These are phyloP conservation scores for Saguinus midas DNA, from an alignment of 2,113 vertebrate species.

Conservation along the genomic window DNA sequence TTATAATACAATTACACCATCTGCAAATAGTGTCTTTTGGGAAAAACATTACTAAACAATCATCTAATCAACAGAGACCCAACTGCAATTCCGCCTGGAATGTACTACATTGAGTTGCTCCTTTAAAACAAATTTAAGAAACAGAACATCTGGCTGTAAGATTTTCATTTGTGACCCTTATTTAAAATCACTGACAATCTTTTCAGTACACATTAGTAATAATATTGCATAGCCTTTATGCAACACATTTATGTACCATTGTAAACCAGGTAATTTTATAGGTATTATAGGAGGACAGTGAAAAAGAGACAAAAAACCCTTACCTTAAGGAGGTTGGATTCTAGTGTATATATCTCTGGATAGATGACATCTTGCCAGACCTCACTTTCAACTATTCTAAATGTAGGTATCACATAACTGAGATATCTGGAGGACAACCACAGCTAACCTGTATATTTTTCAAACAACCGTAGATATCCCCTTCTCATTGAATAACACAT, in stretches of 20 bases:
- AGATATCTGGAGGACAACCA: neutral
- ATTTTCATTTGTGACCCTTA: slow-evolving; percentile 10
- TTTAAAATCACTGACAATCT: neutral
- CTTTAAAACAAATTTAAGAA: slow-evolving; percentile 5
- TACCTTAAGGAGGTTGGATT: neutral
- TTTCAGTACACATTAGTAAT: neutral
- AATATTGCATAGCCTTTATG: neutral
- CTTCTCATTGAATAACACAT: neutral
- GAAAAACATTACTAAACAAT: neutral
- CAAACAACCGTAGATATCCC: neutral
- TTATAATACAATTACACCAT: neutral
- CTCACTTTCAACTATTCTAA: neutral
- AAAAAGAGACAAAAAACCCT: neutral
- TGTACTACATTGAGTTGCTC: neutral
- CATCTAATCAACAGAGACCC: neutral
- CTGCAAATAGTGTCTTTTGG: neutral
- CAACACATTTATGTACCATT: neutral
- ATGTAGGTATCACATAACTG: neutral
- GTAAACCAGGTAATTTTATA: neutral
- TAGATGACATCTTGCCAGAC: neutral
- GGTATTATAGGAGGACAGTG: neutral
- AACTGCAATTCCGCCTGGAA: neutral
- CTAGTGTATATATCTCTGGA: neutral
- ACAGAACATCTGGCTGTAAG: neutral
- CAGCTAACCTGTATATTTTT: neutral